phyloP scores from a whole-genome alignment of 2,888 invertebrate species.

The Plagodis dolabraria region DNA sequence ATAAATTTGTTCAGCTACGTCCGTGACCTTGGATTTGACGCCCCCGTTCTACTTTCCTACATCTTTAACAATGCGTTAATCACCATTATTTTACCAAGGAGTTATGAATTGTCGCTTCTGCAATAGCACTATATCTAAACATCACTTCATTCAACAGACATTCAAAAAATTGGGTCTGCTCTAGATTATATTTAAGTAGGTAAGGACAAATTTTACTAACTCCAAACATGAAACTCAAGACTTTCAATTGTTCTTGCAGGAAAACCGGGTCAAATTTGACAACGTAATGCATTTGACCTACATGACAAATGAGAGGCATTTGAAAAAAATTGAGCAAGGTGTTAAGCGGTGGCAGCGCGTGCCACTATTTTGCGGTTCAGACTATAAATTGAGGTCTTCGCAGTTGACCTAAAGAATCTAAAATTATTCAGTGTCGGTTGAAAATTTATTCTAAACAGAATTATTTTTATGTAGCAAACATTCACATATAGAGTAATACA shows the following conservation, averaged over 20 bases:
- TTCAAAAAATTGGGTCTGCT: constrained; percentile 7
- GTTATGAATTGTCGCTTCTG: constrained; percentile 43
- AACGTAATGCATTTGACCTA: constrained; percentile 78
- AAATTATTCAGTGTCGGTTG: background rate
- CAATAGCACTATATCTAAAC: constrained; percentile 8
- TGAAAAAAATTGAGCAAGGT: constrained; percentile 61
- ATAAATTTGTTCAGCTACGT: constrained; percentile 71
- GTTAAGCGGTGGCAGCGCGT: constrained; percentile 23
- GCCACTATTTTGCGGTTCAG: constrained; percentile 20
- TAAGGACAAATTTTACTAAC: constrained; percentile 28
- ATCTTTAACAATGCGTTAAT: constrained; percentile 75
- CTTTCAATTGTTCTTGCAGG: constrained; percentile 49
- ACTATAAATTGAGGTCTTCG: constrained; percentile 26
- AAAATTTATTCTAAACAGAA: background rate
- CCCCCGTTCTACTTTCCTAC: constrained; percentile 80
- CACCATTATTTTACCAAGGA: constrained; percentile 60
- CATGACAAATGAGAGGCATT: constrained; percentile 66
- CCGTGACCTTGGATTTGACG: constrained; percentile 74
- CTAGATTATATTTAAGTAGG: constrained; percentile 17
- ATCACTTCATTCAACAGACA: constrained; percentile 8
- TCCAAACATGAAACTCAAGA: constrained; percentile 30
- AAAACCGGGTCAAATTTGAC: constrained; percentile 76
- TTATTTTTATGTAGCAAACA: background rate
- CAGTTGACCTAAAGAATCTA: constrained; percentile 2
- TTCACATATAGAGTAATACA: no score